Base-by-base conservation (phyloP, 37 sponge, comb jelly and placozoan species). In the Aphrocallistes beatrix region DNA sequence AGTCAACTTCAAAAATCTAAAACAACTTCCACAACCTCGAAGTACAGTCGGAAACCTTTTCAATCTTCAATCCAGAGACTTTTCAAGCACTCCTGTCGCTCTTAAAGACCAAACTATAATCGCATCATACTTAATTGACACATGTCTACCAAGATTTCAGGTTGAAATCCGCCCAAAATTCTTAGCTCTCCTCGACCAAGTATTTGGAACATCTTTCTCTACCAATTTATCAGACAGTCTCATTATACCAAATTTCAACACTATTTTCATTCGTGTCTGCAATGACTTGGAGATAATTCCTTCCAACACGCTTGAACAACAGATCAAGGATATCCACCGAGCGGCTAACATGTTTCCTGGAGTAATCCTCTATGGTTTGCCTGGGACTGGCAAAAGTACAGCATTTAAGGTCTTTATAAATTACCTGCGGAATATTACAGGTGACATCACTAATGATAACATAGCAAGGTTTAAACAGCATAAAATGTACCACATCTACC, bases 391-490 rank as follows among this genome's bases (percentile, higher is more conserved):
- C 3, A 60, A 60, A 28, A 60, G 28, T 21, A 60, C 75, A 60
- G 75, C 75, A 25, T 60, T 60, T 30, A 60, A 60, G 8, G 75
- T 28, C 10, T 60, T 19, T 60, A 21, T 60, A 60, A 32, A 21
- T 60, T 60, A 30, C n/a, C 25, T 60, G 32, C 10, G 34, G 75
- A 60, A 60, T 13, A 19, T 28, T 13, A 60, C 75, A 60, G 75
- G 75, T 60, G 75, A 60, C n/a, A 60, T 60, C n/a, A 60, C 75
- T 60, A 60, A 60, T 28, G 75, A 60, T 13, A 60, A 60, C 21
- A 60, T 60, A 19, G 28, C n/a, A 8, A 60, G n/a, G 21, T 60
- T 25, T 13, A 60, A 28, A 25, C 25, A 13, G 1, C 75, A 60
- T 30, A 60, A 60, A 60, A 60, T 30, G 3, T 60, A 60, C 34